Percentiles rank a stretch among this genome's conserved stretches.
Evolutionary conservation across 2,113 vertebrate genomes (phyloP).

Genomic region (Triplophysa tibetana): DNA sequence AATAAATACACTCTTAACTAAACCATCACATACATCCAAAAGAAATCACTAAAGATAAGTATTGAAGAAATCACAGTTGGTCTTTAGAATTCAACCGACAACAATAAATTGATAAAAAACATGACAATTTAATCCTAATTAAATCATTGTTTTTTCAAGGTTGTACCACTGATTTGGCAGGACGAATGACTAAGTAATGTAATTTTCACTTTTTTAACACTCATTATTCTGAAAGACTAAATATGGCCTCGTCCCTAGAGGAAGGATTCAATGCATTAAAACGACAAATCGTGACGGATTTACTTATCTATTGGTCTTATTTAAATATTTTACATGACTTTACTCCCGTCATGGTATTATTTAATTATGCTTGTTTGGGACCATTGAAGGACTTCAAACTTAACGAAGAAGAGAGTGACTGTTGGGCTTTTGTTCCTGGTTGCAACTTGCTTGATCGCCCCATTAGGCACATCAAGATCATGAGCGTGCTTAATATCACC

Average conservation of each 20-base stretch:
- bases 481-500: slow-evolving; percentile 59
- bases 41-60: background rate
- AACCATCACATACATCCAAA: background rate
- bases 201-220: slow-evolving; percentile 83
- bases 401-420: slow-evolving; percentile 80
- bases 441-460: slow-evolving; percentile 95
- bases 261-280: slow-evolving; percentile 75
- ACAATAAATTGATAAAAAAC: slow-evolving; percentile 23
- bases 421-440: slow-evolving; percentile 90
- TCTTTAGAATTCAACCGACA: slow-evolving; percentile 39
- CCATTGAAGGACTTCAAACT: slow-evolving; percentile 78
- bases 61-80: background rate
- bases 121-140: slow-evolving; percentile 24
- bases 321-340: slow-evolving; percentile 89
- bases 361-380: slow-evolving; percentile 86
- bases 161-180: slow-evolving; percentile 46
- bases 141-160: slow-evolving; percentile 28
- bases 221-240: slow-evolving; percentile 92
- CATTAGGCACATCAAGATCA: slow-evolving; percentile 95
- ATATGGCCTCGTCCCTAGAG: slow-evolving; percentile 88
- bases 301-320: slow-evolving; percentile 68
- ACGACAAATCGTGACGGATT: slow-evolving; percentile 74
- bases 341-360: slow-evolving; percentile 85
- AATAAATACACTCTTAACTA: background rate
- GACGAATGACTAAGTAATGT: slow-evolving; percentile 83